These are phyloP conservation scores for Varecia variegata DNA, from an alignment of 2,797 vertebrate species.

Conservation along the genomic window DNA sequence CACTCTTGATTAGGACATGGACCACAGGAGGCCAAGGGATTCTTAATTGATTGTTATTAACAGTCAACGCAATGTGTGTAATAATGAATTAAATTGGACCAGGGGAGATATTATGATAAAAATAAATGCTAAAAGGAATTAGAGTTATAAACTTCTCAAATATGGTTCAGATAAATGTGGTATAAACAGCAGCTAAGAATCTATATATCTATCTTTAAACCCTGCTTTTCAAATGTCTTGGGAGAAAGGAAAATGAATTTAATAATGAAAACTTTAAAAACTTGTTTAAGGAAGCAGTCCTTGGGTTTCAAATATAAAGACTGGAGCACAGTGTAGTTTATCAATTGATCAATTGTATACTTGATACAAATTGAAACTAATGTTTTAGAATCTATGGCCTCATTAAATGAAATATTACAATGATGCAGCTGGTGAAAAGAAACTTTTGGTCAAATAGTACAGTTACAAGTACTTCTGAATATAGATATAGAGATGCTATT, in stretches of 20 bases:
- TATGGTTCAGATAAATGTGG: background rate
- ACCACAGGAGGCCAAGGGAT: background rate
- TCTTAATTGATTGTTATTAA: constrained; percentile 43
- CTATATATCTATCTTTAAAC: background rate
- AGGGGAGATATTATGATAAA: background rate
- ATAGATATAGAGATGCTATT: background rate
- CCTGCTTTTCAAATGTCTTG: background rate
- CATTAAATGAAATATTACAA: background rate
- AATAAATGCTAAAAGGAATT: background rate
- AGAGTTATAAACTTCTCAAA: background rate
- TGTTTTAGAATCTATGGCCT: background rate
- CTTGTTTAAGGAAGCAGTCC: background rate
- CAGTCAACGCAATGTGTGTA: background rate
- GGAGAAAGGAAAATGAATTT: background rate
- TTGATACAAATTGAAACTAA: background rate
- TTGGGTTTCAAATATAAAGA: background rate
- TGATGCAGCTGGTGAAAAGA: background rate
- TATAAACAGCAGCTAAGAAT: background rate
- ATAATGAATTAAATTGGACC: constrained; percentile 15
- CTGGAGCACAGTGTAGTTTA: background rate
- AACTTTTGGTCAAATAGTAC: background rate
- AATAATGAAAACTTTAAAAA: background rate
- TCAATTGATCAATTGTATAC: background rate
- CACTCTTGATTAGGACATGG: background rate
- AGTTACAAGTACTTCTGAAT: background rate